phyloP scores from a whole-genome alignment of 2,888 invertebrate species.

The Petrolisthes manimaculis region DNA sequence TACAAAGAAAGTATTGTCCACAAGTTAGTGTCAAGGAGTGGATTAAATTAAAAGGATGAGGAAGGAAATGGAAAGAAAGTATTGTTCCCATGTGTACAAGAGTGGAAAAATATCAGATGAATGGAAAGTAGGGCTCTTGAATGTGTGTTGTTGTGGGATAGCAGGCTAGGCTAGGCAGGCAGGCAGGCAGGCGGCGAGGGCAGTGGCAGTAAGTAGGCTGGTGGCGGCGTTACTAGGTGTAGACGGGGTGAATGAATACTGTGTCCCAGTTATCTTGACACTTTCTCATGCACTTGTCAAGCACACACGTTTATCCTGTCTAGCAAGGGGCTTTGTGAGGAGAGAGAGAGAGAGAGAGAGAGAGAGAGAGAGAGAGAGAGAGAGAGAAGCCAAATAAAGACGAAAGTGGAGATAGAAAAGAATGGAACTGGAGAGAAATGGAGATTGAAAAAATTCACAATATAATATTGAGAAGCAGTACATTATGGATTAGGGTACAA shows the following conservation, averaged over 20 bases:
- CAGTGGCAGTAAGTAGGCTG: neutral
- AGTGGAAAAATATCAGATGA: too few relatives aligned
- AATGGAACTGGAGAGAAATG: neutral
- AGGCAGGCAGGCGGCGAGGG: neutral
- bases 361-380: constrained; percentile 23
- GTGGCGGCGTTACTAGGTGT: too few relatives aligned
- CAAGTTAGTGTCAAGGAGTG: neutral
- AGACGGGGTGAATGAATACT: too few relatives aligned
- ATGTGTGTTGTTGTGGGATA: too few relatives aligned
- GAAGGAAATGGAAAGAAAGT: neutral
- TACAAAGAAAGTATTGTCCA: neutral
- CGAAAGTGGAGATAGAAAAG: neutral
- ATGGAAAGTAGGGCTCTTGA: too few relatives aligned
- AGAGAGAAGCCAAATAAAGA: neutral
- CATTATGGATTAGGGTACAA: neutral
- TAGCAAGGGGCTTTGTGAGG: too few relatives aligned
- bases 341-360: constrained; percentile 22
- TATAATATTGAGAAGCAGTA: neutral
- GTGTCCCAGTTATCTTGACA: too few relatives aligned
- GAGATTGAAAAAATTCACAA: neutral
- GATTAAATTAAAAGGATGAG: neutral
- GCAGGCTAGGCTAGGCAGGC: neutral
- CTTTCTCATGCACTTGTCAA: too few relatives aligned
- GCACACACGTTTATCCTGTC: too few relatives aligned
- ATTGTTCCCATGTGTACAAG: neutral